phyloP scores from a whole-genome alignment of 2,113 vertebrate species.

The Percopsis transmontana region DNA sequence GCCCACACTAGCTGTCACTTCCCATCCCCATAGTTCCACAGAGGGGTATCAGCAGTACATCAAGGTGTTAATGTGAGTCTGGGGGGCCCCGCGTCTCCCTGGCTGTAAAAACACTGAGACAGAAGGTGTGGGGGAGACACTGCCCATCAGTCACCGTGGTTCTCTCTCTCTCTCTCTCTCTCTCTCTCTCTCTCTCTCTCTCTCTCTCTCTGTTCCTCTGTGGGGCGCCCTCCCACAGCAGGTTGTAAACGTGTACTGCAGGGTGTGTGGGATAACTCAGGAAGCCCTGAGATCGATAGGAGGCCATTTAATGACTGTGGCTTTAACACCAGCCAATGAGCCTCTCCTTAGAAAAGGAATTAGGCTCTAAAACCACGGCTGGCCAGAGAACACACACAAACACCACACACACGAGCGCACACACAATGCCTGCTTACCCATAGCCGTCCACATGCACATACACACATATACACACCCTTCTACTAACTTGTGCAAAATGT shows the following conservation, averaged over 20 bases:
- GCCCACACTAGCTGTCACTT: constrained; percentile 47
- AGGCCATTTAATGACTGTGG: constrained; percentile 25
- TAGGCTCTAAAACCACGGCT: constrained; percentile 38
- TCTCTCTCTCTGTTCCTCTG: background rate
- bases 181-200: background rate
- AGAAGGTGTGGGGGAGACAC: constrained; percentile 16
- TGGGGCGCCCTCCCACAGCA: background rate
- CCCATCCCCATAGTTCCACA: constrained; percentile 2
- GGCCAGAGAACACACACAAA: background rate
- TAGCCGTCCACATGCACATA: no score
- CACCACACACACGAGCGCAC: background rate
- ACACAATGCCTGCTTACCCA: background rate
- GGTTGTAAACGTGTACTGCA: constrained; percentile 27
- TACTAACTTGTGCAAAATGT: no score
- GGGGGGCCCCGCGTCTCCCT: constrained; percentile 47
- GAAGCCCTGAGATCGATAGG: constrained; percentile 41
- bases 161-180: background rate
- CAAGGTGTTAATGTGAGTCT: constrained; percentile 65
- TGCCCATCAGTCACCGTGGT: constrained; percentile 43
- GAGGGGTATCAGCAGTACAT: constrained; percentile 49
- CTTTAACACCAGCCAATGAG: constrained; percentile 37
- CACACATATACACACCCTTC: no score
- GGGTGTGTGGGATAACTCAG: constrained; percentile 50
- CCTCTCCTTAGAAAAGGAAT: constrained; percentile 28
- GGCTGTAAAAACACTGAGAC: constrained; percentile 61